Conservation (phyloP, 2,113 vertebrate genomes). For the Peromyscus maniculatus region DNA sequence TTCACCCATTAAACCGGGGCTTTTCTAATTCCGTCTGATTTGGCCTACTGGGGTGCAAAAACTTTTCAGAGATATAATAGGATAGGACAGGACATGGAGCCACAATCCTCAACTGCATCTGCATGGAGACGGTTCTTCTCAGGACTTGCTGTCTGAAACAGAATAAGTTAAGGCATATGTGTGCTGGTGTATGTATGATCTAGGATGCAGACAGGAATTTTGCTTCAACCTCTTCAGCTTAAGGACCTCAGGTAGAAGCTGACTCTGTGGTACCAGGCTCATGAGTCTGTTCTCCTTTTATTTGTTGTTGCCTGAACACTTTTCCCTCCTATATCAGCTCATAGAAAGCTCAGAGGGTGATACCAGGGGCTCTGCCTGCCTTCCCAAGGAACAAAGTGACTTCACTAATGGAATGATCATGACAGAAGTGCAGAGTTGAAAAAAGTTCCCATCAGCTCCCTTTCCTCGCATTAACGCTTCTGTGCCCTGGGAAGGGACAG, state of each 20-base stretch:
- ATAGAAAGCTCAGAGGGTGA: background rate
- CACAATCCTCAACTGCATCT: background rate
- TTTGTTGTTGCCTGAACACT: fast-evolving
- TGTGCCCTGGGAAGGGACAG: background rate
- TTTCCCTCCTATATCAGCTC: background rate
- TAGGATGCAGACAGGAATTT: background rate
- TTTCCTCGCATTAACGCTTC: background rate
- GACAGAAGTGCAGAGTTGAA: background rate
- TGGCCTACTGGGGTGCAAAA: no score
- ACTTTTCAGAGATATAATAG: background rate
- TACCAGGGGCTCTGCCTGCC: background rate
- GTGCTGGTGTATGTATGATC: background rate
- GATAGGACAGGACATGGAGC: no score
- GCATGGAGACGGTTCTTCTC: background rate
- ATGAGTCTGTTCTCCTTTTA: background rate
- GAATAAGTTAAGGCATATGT: background rate
- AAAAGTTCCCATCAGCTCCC: background rate
- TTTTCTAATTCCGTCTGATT: no score
- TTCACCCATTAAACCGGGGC: no score
- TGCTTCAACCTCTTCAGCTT: background rate
- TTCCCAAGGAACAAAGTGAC: background rate
- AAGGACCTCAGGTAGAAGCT: background rate
- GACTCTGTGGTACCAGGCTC: background rate
- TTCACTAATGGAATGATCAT: fast-evolving
- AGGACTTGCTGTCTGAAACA: background rate